These are phyloP conservation scores for Megalops atlanticus DNA, from an alignment of 2,113 vertebrate genomes.

Conservation along the genomic window DNA sequence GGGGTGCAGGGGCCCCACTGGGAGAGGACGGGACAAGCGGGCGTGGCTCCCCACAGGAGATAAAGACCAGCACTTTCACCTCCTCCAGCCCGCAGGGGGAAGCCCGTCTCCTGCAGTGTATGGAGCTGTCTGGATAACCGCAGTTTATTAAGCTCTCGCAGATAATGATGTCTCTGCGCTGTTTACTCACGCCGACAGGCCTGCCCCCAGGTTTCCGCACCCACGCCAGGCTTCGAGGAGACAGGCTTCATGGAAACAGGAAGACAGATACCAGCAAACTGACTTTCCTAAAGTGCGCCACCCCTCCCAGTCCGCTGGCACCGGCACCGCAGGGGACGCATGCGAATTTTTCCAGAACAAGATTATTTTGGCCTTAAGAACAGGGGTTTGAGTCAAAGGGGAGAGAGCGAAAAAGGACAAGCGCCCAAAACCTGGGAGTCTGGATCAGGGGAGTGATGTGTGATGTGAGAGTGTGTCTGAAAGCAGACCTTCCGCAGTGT, in stretches of 20 bases:
- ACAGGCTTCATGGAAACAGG: not conserved
- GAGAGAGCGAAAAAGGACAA: too few relatives aligned
- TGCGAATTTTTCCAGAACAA: too few relatives aligned
- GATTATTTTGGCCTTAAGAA: too few relatives aligned
- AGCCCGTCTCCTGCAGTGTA: not conserved
- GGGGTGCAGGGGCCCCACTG: not conserved
- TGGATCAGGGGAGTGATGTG: too few relatives aligned
- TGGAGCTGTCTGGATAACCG: not conserved
- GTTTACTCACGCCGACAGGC: not conserved
- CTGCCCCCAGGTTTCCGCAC: not conserved
- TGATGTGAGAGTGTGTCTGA: too few relatives aligned
- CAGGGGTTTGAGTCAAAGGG: too few relatives aligned
- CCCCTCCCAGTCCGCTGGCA: too few relatives aligned
- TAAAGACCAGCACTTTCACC: not conserved
- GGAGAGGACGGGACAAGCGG: not conserved
- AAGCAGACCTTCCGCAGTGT: not conserved
- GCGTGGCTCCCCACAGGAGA: too few relatives aligned
- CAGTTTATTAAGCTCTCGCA: conserved; percentile 30
- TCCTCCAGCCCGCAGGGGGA: not conserved
- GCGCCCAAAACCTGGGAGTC: too few relatives aligned
- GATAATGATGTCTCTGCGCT: conserved; percentile 21
- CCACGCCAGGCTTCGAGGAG: not conserved
- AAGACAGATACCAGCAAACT: conserved; percentile 7
- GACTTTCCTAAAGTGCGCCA: not conserved
- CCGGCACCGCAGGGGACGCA: too few relatives aligned